Percentiles rank a stretch among this genome's conserved stretches.
phyloP scores from a whole-genome alignment of 2,113 vertebrate genomes.

The Sapayoa aenigma region DNA sequence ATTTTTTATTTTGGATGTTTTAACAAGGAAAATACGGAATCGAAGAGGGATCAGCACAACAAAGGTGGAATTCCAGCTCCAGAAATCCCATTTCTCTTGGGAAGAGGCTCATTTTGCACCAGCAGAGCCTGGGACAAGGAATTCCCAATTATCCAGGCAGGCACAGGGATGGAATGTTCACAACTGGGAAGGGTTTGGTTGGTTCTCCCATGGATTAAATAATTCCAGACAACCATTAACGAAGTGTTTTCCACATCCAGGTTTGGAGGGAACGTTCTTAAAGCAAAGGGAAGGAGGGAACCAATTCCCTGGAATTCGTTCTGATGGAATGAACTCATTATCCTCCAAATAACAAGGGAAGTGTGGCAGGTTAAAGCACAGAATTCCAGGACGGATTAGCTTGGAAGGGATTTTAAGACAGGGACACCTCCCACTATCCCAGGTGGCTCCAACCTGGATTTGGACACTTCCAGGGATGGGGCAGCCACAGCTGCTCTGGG shows the following conservation, averaged over 20 bases:
- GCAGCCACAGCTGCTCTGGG: neutral
- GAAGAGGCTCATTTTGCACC: neutral
- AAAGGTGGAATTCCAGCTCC: neutral
- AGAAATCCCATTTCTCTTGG: neutral
- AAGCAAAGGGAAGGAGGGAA: fast-evolving
- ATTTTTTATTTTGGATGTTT: fast-evolving
- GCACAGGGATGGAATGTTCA: neutral
- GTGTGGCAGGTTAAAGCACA: neutral
- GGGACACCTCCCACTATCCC: neutral
- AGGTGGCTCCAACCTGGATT: neutral
- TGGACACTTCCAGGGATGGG: neutral
- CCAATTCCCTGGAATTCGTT: neutral
- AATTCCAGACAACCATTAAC: neutral
- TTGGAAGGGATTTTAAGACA: neutral
- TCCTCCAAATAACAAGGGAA: neutral
- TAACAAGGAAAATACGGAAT: neutral
- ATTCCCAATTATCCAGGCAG: neutral
- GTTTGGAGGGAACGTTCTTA: neutral
- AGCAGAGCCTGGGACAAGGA: neutral
- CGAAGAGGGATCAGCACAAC: neutral
- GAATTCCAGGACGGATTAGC: neutral
- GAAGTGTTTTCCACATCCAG: neutral
- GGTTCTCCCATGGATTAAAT: neutral
- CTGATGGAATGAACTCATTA: neutral
- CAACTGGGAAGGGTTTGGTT: neutral